Evolutionary conservation across 1,140 invertebrate genomes (phyloP), one percentile per base, ranked within the genome.

Genomic region (Pomacea maculata): DNA sequence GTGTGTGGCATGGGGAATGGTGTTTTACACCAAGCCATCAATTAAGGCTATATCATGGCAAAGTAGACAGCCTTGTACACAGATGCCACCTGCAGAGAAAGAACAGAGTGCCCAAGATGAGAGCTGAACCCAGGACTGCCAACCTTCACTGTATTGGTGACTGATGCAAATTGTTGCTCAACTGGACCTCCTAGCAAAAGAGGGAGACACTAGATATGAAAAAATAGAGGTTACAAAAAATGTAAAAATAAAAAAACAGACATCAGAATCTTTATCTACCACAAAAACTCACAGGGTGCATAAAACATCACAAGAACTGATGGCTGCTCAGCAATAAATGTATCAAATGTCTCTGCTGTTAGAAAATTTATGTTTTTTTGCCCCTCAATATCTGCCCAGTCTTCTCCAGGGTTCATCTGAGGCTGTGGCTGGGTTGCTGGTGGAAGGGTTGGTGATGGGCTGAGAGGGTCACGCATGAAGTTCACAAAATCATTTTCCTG

Each of bases 391-490:
- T 90, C 90, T 52, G 85, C 81, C 93, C 93, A 94, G 80, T 92
- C 89, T 29, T 92, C 87, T 80, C 90, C 89, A 17, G 86, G 85
- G 4, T 84, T 70, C 17, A 83, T 74, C 57, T 80, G 67, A 15
- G 83, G 76, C 5, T 89, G 83, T 25, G 91, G 88, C 57, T 85
- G 61, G 45, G 84, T 82, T 9, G 87, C 84, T n/a, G 91, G 86
- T 45, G 89, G 81, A 45, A 88, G 87, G 8, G 88, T 84, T 73
- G 89, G 87, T 45, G 87, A 82, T 17, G 90, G 90, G 81, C 92
- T 92, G 25, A 92, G 91, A 34, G 94, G 94, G 89, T 95, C 93
- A 75, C 92, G 92, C 93, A 95, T 94, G 85, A 94, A 95, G 65
- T 92, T 90, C 9, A 94, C 90, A 88, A 95, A 95, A 85, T 95